phyloP scores from a whole-genome alignment of 2,888 invertebrate species.

The Chironomus riparius region DNA sequence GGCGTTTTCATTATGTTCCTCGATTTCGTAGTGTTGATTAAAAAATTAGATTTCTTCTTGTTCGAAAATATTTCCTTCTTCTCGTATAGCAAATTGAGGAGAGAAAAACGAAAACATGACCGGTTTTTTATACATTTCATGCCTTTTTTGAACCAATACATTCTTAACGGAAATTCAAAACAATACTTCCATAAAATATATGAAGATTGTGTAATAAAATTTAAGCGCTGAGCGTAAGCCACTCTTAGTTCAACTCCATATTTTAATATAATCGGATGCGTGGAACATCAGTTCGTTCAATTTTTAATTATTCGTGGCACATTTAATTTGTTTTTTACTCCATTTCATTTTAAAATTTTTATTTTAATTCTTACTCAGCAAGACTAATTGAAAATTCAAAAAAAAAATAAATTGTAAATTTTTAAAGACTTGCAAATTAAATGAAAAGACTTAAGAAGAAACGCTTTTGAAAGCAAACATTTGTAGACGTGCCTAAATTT shows the following conservation, averaged over 20 bases:
- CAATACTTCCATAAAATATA: slow-evolving; percentile 1
- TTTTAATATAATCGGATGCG: slow-evolving; percentile 3
- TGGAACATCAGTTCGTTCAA: not conserved
- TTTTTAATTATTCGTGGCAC: not conserved
- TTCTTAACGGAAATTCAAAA: not conserved
- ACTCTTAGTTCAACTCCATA: not conserved
- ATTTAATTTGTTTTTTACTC: not conserved
- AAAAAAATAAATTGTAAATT: not conserved
- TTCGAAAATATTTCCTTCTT: not conserved
- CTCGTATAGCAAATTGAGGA: not conserved
- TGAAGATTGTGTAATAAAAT: not conserved
- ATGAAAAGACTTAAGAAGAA: not conserved
- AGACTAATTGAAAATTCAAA: not conserved
- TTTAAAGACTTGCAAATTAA: not conserved
- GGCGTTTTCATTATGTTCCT: not conserved
- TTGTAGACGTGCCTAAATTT: slow-evolving; percentile 2
- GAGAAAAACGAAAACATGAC: not conserved
- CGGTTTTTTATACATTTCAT: not conserved
- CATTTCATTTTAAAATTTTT: not conserved
- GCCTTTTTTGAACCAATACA: not conserved
- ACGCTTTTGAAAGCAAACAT: not conserved
- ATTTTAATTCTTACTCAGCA: not conserved
- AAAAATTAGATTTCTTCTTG: not conserved
- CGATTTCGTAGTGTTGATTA: not conserved
- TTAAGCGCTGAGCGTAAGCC: not conserved